Base-by-base conservation (phyloP, 2,888 invertebrate genomes). In the Brachynemurus nebulosus region DNA sequence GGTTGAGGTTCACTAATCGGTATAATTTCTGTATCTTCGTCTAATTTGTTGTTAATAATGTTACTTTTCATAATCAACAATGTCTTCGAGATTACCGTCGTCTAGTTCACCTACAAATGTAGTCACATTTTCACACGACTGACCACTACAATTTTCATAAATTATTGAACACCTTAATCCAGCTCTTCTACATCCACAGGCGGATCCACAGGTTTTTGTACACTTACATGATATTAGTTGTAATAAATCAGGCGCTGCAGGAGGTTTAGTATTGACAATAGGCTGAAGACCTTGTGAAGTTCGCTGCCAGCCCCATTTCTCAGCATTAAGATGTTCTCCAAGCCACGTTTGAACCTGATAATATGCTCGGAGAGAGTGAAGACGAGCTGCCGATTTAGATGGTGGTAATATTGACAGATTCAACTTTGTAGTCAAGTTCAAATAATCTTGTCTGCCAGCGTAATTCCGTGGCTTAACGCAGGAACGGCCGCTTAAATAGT, bases 261-360 rank as follows among this genome's bases (percentile, higher is more conserved):
- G n/a, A n/a, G n/a, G n/a, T n/a, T n/a, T n/a, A n/a, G 30, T 45
- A 23, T 38, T 49, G 3, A 42, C 23, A 3, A 50, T 17, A 17
- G 46, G 47, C 39, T 46, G 45, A 20, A 48, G 34, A n/a, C 40
- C 48, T 8, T 42, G 38, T 25, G 16, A n/a, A 9, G 34, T 42
- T 47, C 46, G 48, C 44, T 50, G 46, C 50, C 52, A 52, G 14
- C 46, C 52, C 48, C 49, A 50, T 2, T 46, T 5, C n/a, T 42
- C 43, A 11, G 47, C 46, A 47, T 47, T 34, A 16, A 36, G 14
- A 14, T 45, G 18, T 40, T 17, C 33, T 40, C 45, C 39, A 46
- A 47, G 35, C 45, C 36, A 39, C 27, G 46, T 21, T 43, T 52
- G 42, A 8, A 48, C 12, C 36, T 50, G 51, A 11, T 42, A 25